These are phyloP conservation scores for Eubucco bourcierii DNA, from an alignment of 2,113 vertebrate genomes.

Conservation along the genomic window DNA sequence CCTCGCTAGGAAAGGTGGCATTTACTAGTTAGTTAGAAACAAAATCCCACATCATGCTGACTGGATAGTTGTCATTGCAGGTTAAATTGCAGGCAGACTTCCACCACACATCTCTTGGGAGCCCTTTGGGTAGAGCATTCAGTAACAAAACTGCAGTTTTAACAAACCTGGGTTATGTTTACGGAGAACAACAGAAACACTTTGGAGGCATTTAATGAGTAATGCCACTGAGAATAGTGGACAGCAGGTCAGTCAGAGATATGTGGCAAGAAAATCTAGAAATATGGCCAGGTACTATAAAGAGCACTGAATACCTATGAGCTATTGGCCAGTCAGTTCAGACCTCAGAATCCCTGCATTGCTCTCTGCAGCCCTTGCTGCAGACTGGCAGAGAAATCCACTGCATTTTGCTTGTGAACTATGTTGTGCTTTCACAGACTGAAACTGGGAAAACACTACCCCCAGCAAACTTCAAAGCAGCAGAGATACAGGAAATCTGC, in stretches of 20 bases:
- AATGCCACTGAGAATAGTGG: not conserved
- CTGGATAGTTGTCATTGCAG: fast-evolving
- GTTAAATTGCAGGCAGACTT: not conserved
- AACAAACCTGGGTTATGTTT: not conserved
- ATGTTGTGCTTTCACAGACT: not conserved
- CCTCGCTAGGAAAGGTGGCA: fast-evolving
- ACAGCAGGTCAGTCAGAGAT: not conserved
- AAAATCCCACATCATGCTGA: fast-evolving
- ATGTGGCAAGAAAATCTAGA: not conserved
- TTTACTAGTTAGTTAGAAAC: not conserved
- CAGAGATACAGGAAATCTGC: not conserved
- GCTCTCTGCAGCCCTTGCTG: not conserved
- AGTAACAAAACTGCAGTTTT: not conserved
- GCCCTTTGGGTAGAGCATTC: fast-evolving
- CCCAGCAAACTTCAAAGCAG: not conserved
- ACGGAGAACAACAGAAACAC: not conserved
- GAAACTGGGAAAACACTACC: not conserved
- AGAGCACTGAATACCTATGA: not conserved
- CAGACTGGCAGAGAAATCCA: not conserved
- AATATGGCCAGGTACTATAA: fast-evolving
- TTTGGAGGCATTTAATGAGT: not conserved
- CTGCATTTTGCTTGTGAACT: not conserved
- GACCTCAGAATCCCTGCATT: fast-evolving
- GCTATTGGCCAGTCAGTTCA: not conserved
- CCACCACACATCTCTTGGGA: not conserved